phyloP scores from a whole-genome alignment of 2,113 vertebrate species.

The Indicator indicator region DNA sequence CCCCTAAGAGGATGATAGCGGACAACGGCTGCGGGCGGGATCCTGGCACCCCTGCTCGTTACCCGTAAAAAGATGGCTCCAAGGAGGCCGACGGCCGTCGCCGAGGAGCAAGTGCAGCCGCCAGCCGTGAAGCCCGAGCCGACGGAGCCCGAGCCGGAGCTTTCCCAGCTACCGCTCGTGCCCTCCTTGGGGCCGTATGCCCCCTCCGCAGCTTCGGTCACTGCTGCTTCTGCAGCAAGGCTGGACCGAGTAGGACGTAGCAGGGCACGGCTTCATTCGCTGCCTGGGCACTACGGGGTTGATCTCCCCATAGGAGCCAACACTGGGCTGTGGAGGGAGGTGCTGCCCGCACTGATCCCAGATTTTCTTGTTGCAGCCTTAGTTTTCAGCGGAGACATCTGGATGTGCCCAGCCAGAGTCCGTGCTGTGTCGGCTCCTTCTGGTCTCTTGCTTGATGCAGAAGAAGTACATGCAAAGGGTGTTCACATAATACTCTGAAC shows the following conservation, averaged over 20 bases:
- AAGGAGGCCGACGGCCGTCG: accelerated
- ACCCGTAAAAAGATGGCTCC: accelerated
- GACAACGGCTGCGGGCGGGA: accelerated
- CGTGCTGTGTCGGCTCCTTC: slow-evolving; percentile 82
- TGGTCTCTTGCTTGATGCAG: slow-evolving; percentile 76
- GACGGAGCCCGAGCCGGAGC: accelerated
- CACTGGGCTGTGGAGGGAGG: background rate
- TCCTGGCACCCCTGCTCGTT: accelerated
- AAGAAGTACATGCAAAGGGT: slow-evolving; percentile 80
- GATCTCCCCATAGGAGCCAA: accelerated
- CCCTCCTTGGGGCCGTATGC: accelerated
- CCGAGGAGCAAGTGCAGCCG: accelerated
- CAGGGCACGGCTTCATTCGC: accelerated
- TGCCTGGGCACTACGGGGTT: background rate
- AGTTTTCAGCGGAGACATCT: slow-evolving; percentile 77
- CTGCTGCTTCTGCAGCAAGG: background rate
- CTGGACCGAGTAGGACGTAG: too few relatives aligned
- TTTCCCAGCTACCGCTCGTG: accelerated
- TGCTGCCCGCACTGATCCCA: accelerated
- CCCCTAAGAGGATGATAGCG: slow-evolving; percentile 64
- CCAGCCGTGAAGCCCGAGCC: background rate
- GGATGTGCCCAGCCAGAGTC: slow-evolving; percentile 71
- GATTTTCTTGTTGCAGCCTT: slow-evolving; percentile 19
- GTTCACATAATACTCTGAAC: slow-evolving; percentile 78
- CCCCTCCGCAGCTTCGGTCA: too few relatives aligned